Base-by-base conservation (phyloP, 2,888 invertebrate species). In the Kryphioiulus occultus region DNA sequence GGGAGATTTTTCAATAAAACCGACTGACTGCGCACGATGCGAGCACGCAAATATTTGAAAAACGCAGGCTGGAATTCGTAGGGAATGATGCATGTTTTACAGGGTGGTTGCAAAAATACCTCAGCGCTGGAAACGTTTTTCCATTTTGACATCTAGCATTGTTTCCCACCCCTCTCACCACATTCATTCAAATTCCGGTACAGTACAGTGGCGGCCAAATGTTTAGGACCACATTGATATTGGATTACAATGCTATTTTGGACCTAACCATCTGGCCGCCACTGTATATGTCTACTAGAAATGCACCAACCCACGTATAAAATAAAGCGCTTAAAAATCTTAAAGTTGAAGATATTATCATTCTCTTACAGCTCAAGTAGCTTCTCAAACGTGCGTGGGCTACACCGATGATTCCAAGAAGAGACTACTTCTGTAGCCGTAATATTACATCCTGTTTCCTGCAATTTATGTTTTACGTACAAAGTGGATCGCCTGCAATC, bases 1-100 rank as follows among this genome's bases (percentile, higher is more conserved):
- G 26, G 78, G 44, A 30, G 26, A 78, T 78, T 26, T 78, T 78
- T 78, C 78, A 78, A 78, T 78, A 78, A 78, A 78, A 78, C 78
- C 78, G 17, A 78, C 78, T 78, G 30, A 30, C 78, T 30, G 78
- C 26, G 78, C 78, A 78, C 44, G 44, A 78, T 30, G 12, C 78
- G 30, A 30, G 44, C 9, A 12, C 30, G 78, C 30, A 30, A 30
- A 30, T 78, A 78, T 78, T 78, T 78, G 78, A 78, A 30, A 30
- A 78, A 78, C 30, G 30, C 30, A 10, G 78, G 78, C 22, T 3
- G 4, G 59, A 22, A 59, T 59, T 59, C 22, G 59, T 5, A 7
- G 4, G 22, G 22, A 59, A 59, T 59, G 59, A 59, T 59, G 17
- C 17, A n/a, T 53, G 19, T 17, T 19, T 19, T 53, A 53, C 53